Percentiles rank a stretch among this genome's conserved stretches.
Conservation (phyloP, 2,888 invertebrate genomes). For the Rhamnusium bicolor region DNA sequence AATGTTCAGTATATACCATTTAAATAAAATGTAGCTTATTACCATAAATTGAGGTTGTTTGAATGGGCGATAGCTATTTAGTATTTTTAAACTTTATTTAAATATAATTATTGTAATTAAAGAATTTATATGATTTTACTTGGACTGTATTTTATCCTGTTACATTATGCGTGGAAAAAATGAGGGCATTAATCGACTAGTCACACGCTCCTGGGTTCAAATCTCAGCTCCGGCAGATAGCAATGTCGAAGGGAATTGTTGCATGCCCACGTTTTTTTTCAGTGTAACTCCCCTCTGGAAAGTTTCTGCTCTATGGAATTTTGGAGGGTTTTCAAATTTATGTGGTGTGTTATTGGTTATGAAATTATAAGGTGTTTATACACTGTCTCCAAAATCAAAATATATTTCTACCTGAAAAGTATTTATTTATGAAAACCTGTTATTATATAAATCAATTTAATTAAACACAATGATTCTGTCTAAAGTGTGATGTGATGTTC, state of each 20-base stretch:
- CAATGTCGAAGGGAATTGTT: too few relatives aligned
- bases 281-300: too few relatives aligned
- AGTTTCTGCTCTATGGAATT: too few relatives aligned
- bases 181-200: too few relatives aligned
- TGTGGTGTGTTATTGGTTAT: too few relatives aligned
- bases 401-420: background rate
- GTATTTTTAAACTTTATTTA: background rate
- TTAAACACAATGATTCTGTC: slow-evolving; percentile 1
- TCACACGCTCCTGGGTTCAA: too few relatives aligned
- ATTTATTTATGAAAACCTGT: background rate
- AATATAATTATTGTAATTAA: background rate
- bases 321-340: too few relatives aligned
- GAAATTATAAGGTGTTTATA: too few relatives aligned
- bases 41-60: background rate
- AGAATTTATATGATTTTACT: background rate
- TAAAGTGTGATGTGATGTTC: slow-evolving; percentile 12
- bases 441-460: background rate
- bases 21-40: background rate
- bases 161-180: too few relatives aligned
- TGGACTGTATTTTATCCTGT: background rate
- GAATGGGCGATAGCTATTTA: background rate
- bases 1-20: background rate
- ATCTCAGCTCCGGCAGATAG: too few relatives aligned
- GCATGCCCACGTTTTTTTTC: too few relatives aligned
- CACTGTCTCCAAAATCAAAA: background rate